Evolutionary conservation across 2,797 vertebrate genomes (phyloP), one percentile per base, ranked within the genome.

Genomic region (Merluccius polli): DNA sequence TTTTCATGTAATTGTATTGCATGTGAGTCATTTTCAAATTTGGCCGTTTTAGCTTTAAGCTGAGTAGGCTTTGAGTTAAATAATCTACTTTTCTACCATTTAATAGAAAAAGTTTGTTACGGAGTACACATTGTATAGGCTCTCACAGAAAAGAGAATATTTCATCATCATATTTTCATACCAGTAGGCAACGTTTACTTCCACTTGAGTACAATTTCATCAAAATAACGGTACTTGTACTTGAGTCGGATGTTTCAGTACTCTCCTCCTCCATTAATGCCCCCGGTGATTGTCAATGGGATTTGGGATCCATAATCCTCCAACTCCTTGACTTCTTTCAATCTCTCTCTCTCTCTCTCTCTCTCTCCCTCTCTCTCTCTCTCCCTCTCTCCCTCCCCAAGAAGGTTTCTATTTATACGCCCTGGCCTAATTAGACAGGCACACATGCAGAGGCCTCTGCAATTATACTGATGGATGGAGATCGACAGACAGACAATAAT

Each of bases 351-450:
- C 38, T 41, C 11, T 41, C 38, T 41, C 11, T 41, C 38, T 52
- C 13, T 44, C 4, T 6, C 41, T 44, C 41, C 16, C 44, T 52
- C 44, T 52, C 16, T 21, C 44, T 52, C 44, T 52, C 44, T 52
- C 44, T 52, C 44, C 21, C 44, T 52, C 44, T 52, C 44, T 12
- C 15, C 3, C 18, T n/a, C 48, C 48, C 48, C 7, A 13, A 52
- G 48, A n/a, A 10, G 52, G 27, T n/a, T 10, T 63, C 52, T 63
- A 63, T 63, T 63, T 63, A 63, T 63, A 63, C 52, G n/a, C 52
- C 36, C 52, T 63, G 52, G 52, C 52, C 52, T 63, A 63, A 63
- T 63, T 63, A 63, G 52, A 63, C 52, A 52, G 48, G 21, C 48
- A 24, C 52, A 63, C 52, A 63, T 63, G 52, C 52, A 63, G 52